These are phyloP conservation scores for Taenaris catops DNA, from an alignment of 2,888 invertebrate species.

Conservation along the genomic window DNA sequence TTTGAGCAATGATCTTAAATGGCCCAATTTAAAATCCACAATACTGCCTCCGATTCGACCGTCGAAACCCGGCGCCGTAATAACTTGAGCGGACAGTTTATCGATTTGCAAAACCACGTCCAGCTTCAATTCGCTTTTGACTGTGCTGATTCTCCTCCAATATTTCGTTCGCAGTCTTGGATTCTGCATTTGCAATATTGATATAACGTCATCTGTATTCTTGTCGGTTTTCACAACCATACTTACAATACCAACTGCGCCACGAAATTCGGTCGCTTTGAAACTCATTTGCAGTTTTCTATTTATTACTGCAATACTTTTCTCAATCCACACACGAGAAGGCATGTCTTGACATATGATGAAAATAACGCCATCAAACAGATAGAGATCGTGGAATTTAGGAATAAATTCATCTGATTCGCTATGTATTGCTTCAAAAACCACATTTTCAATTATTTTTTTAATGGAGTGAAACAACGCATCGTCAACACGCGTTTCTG, in stretches of 20 bases:
- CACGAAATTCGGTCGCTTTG: slow-evolving; percentile 62
- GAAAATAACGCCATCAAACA: slow-evolving; percentile 67
- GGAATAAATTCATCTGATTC: slow-evolving; percentile 36
- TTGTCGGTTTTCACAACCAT: slow-evolving; percentile 49
- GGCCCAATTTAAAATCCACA: slow-evolving; percentile 57
- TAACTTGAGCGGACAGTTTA: slow-evolving; percentile 62
- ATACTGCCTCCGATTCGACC: slow-evolving; percentile 37
- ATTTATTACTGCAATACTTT: slow-evolving; percentile 36
- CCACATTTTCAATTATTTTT: slow-evolving; percentile 44
- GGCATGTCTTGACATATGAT: slow-evolving; percentile 51
- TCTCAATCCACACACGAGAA: slow-evolving; percentile 50
- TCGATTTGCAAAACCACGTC: slow-evolving; percentile 63
- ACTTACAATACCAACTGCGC: slow-evolving; percentile 63
- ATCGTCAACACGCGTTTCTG: slow-evolving; percentile 58
- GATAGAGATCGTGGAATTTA: slow-evolving; percentile 58
- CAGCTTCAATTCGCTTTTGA: slow-evolving; percentile 40
- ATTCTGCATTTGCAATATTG: slow-evolving; percentile 50
- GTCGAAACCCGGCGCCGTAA: slow-evolving; percentile 45
- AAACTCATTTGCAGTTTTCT: slow-evolving; percentile 38
- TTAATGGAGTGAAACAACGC: slow-evolving; percentile 47
- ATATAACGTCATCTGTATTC: slow-evolving; percentile 48
- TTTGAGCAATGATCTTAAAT: slow-evolving; percentile 51
- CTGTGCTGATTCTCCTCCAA: slow-evolving; percentile 60
- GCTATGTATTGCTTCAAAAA: slow-evolving; percentile 35
- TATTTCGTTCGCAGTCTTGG: slow-evolving; percentile 59